Evolutionary conservation across 2,113 vertebrate species (phyloP).

Genomic region (Capreolus pygargus): DNA sequence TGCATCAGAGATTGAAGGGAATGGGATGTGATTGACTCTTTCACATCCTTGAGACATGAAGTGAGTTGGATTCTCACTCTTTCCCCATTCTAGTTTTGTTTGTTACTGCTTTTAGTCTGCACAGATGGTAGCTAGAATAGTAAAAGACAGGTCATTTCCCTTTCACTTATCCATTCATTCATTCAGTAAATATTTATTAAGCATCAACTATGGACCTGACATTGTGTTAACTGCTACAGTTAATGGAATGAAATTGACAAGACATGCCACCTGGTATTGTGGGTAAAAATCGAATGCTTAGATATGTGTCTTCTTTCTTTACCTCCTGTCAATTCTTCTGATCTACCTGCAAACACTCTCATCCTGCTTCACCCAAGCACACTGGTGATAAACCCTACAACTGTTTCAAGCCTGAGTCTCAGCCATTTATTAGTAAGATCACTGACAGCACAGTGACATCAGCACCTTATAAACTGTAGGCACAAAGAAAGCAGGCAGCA

Average conservation of each 20-base stretch:
- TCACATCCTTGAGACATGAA: background rate
- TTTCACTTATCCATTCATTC: background rate
- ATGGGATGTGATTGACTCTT: background rate
- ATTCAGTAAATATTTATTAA: background rate
- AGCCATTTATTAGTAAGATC: background rate
- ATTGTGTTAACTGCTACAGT: background rate
- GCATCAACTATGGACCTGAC: background rate
- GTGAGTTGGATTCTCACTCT: background rate
- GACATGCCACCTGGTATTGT: background rate
- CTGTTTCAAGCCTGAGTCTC: background rate
- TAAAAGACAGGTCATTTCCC: background rate
- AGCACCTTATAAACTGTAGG: background rate
- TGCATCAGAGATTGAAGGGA: background rate
- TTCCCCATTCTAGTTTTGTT: background rate
- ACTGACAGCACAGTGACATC: background rate
- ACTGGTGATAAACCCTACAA: background rate
- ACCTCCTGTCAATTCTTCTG: background rate
- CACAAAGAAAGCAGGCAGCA: background rate
- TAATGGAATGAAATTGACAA: background rate
- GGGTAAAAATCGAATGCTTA: background rate
- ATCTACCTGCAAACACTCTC: background rate
- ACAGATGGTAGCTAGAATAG: background rate
- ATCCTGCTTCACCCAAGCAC: background rate
- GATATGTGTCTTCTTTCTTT: background rate
- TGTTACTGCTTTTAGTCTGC: background rate